Evolutionary conservation across 1,140 invertebrate species (phyloP), one percentile per base, ranked within the genome.

Genomic region (Cotesia vestalis): DNA sequence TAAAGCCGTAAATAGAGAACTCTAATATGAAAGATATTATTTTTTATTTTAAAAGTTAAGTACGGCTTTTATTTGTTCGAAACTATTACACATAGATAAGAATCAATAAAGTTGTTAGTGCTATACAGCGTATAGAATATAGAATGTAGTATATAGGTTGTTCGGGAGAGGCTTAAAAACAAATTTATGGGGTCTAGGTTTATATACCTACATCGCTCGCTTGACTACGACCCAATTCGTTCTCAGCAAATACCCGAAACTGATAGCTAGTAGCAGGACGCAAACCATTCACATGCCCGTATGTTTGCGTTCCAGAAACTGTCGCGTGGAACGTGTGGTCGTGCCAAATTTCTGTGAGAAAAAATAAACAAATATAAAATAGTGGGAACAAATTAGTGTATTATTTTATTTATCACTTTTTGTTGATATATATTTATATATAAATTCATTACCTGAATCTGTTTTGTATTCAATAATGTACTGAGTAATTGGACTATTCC

Each of bases 251-350:
- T 75, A 98, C 92, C 75, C 96, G 89, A 72, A 98, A 90, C 80
- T 97, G 93, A 86, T 98, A 98, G n/a, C 91, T 91, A 66, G 93
- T 95, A 0, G 96, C 93, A 0, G 96, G 96, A 67, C 92, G 91
- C 1, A 98, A 88, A 76, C 93, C 92, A 74, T 91, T 91, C 11
- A 98, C 90, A 64, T 91, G 92, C 1, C 93, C 92, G 73, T 92
- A 91, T 3, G 92, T 93, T 79, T 94, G 93, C 11, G 90, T 90
- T 0, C 94, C 94, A 0, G 93, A 90, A 4, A 95, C 92, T 55
- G 93, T 91, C 1, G 94, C 90, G 85, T 94, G 94, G 69, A 92
- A 90, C 11, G 93, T 93, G 76, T 93, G 91, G 51, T 90, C 89
- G 75, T 91, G 89, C 92, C 92, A 94, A 12, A 90, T 87, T 80